phyloP scores from a whole-genome alignment of 2,888 invertebrate genomes.

The Tethea ocularis region DNA sequence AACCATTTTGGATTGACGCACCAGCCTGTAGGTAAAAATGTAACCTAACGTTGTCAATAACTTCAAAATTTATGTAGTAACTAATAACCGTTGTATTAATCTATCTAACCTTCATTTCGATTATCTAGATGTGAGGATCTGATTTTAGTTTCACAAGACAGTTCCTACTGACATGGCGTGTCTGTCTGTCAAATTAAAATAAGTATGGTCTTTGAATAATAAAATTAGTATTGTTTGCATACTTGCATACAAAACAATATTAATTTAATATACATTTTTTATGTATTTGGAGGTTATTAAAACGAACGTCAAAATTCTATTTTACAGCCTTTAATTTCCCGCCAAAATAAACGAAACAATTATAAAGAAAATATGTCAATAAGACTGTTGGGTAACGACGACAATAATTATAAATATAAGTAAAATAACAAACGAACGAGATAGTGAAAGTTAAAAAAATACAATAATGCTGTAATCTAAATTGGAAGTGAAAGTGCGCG shows the following conservation, averaged over 20 bases:
- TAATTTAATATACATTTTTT: no score
- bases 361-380: background rate
- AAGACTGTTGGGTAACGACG: conserved; percentile 6
- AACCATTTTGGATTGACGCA: background rate
- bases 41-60: no score
- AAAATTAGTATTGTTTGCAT: no score
- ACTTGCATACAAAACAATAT: background rate
- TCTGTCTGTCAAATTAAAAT: background rate
- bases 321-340: conserved; percentile 2
- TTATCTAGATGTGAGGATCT: background rate
- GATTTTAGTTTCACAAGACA: background rate
- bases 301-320: background rate
- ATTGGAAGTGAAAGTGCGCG: conserved; percentile 61
- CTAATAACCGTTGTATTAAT: background rate
- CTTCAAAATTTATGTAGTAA: background rate
- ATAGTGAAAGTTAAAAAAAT: conserved; percentile 49
- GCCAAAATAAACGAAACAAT: background rate
- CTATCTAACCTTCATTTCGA: background rate
- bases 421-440: background rate
- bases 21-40: background rate
- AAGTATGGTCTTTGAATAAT: no score
- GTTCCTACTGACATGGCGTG: background rate
- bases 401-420: conserved; percentile 8
- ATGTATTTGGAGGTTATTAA: background rate
- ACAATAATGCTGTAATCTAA: conserved; percentile 48